Conservation (phyloP, 2,888 invertebrate species). For the Leucophora obtusa region DNA sequence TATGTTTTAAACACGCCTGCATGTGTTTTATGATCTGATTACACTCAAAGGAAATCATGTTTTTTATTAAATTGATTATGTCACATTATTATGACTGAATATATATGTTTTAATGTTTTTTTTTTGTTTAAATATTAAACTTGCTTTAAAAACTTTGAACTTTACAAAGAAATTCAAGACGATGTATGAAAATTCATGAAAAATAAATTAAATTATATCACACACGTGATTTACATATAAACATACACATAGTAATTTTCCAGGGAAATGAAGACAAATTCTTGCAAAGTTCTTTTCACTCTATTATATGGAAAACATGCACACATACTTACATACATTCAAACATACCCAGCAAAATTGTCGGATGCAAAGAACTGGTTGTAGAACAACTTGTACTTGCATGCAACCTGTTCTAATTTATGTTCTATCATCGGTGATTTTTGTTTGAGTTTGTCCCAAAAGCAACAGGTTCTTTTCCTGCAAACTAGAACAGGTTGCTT, state of each 20-base stretch:
- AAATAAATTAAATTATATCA: constrained; percentile 2
- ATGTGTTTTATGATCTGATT: background rate
- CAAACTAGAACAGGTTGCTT: no score
- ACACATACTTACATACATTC: background rate
- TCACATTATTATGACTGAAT: constrained; percentile 11
- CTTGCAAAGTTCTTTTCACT: background rate
- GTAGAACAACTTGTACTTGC: no score
- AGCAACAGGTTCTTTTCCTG: no score
- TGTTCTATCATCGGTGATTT: no score
- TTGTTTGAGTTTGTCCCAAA: no score
- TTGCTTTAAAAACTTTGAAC: constrained; percentile 2
- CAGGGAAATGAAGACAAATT: background rate
- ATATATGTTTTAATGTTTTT: no score
- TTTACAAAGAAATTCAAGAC: background rate
- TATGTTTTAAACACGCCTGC: no score
- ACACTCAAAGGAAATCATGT: background rate
- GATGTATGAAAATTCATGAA: background rate
- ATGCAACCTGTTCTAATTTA: no score
- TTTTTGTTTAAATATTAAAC: background rate
- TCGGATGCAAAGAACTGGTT: no score
- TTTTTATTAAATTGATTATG: background rate
- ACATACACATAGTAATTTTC: background rate
- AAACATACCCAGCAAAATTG: no score
- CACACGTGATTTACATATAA: constrained; percentile 3
- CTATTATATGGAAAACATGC: background rate